phyloP scores from a whole-genome alignment of 1,140 invertebrate genomes.

The Leptestheria dahalacensis region DNA sequence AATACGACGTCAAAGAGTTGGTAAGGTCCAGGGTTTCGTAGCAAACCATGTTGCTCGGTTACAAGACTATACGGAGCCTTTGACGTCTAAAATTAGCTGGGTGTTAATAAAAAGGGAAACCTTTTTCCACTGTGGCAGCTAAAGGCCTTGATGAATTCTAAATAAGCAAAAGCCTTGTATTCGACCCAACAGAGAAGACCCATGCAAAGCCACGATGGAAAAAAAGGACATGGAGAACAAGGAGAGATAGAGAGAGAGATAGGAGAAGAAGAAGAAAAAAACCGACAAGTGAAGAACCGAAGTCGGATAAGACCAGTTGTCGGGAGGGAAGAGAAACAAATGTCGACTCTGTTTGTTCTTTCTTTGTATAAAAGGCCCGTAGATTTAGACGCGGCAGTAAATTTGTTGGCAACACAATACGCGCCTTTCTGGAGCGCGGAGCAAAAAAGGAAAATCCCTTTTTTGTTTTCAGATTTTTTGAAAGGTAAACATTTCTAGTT shows the following conservation, averaged over 20 bases:
- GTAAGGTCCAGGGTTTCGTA: no score
- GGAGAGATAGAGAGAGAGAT: background rate
- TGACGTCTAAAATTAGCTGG: no score
- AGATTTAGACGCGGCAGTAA: background rate
- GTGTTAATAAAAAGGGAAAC: no score
- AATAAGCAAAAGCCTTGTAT: background rate
- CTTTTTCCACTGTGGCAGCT: no score
- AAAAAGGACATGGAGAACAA: background rate
- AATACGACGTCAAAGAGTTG: background rate
- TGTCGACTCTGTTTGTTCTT: background rate
- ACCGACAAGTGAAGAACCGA: background rate
- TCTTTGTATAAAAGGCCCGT: background rate
- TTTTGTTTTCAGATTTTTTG: no score
- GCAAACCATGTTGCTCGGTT: no score
- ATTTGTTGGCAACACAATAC: background rate
- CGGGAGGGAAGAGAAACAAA: background rate
- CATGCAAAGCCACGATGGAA: background rate
- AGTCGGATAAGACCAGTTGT: background rate
- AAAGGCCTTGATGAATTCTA: no score
- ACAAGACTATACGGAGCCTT: no score
- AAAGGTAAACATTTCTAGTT: no score
- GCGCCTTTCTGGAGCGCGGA: background rate
- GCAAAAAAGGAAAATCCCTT: background rate
- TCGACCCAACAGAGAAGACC: background rate
- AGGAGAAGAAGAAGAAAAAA: background rate